Evolutionary conservation across 1,140 invertebrate species (phyloP), one percentile per base, ranked within the genome.

Genomic region (Drosophila bipectinata): DNA sequence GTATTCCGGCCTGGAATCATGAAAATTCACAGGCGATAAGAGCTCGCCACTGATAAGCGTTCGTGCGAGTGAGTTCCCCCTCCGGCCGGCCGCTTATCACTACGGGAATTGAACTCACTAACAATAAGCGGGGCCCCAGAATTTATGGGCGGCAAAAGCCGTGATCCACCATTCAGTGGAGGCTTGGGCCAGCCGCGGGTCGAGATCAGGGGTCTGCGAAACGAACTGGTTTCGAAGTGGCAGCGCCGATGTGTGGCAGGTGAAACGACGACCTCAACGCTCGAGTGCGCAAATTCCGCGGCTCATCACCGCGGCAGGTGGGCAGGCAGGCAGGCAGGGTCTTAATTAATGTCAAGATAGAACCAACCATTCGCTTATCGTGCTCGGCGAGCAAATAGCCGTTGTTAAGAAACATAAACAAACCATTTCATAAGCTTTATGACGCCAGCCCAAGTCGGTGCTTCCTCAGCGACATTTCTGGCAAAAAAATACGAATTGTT

Each of bases 351-450:
- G 77, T 85, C 79, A 80, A 85, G 77, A 84, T 74, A 82, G 53
- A 64, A 59, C 34, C 15, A 21, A 59, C 34, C 15, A 21, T 18
- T 53, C 66, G 49, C 80, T 83, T 83, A 83, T 83, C 80, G 64
- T 47, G 59, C 47, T 54, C 15, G 34, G 39, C 53, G 49, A 51
- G 45, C 62, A 84, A 83, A 80, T 76, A 84, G 49, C 72, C 59
- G 62, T 77, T 68, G 79, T 81, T 77, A 78, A 75, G 62, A 80
- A 77, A 84, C 56, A 84, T 85, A 84, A 80, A 85, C 72, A 85
- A 77, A 63, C 21, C 48, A 60, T 64, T 68, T 77, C 69, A 64
- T 54, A 57, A 76, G 58, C 80, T 69, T 82, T 69, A 74, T 72
- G 58, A 74, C 47, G 55, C 44, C 26, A 32, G 34, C 56, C 57